Evolutionary conservation across 92 coral and sea anemone species (phyloP), one percentile per base, ranked within the genome.

Genomic region (Phymanthus crucifer): DNA sequence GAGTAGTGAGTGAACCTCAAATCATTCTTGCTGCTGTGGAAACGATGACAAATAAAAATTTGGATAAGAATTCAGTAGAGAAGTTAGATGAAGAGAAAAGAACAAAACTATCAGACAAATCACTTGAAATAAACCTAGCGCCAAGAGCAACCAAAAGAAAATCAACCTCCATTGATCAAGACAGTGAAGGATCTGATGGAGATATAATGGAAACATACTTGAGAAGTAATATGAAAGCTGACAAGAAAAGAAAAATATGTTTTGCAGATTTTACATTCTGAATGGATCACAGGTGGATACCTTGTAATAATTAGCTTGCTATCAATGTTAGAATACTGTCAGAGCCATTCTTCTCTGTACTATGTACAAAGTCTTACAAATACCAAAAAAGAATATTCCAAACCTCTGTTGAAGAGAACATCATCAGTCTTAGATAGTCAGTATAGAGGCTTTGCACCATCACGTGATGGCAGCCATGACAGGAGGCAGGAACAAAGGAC

Each of bases 211-310:
- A 73, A 56, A 36, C 40, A 24, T 82, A 82, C 37, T 31, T 82
- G 34, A 50, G 13, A 24, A 52, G 57, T 66, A 40, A 56, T 8
- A n/a, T 19, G 16, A 40, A 16, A 57, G 75, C 23, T 18, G 65
- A 73, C 27, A 82, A 82, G 78, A 82, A 77, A 37, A 48, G 72
- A 32, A 77, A 40, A 64, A 54, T 77, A 19, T 61, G 72, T 12
- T 19, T 61, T 12, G 72, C 34, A 23, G 54, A 77, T 34, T 77
- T 77, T 29, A 11, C 23, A 31, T 74, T 46, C 16, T 74, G 26
- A 21, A 27, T 12, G 26, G 32, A n/a, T 21, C 64, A 54, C 29
- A 54, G 0, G 27, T 21, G 11, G 50, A 45, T 9, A 45, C 13
- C 4, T 9, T n/a, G n/a, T n/a, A n/a, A n/a, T n/a, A n/a, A n/a